Percentiles rank a stretch among this genome's conserved stretches.
Conservation (phyloP, 1,140 invertebrate species). For the Carposina sasakii region DNA sequence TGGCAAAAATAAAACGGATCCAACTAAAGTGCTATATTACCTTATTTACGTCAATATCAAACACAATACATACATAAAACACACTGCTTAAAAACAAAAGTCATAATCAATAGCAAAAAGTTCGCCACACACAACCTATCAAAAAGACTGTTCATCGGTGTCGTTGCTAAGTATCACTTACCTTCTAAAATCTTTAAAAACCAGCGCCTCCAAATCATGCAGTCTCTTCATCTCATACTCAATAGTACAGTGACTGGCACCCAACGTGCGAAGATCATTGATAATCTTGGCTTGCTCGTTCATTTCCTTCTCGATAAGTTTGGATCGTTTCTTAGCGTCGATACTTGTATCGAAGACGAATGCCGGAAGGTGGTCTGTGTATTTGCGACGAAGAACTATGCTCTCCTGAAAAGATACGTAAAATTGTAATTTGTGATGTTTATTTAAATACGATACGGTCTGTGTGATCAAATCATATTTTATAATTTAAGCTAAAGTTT, state of each 20-base stretch:
- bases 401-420: conserved; percentile 77
- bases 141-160: too few relatives aligned
- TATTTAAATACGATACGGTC: too few relatives aligned
- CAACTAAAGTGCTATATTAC: too few relatives aligned
- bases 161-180: conserved; percentile 12
- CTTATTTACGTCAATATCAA: too few relatives aligned
- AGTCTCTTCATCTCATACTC: conserved; percentile 92
- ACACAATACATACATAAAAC: too few relatives aligned
- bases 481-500: too few relatives aligned
- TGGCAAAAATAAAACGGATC: too few relatives aligned
- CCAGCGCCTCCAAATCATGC: conserved; percentile 92
- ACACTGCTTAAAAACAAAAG: too few relatives aligned
- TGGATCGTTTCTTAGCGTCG: conserved; percentile 90
- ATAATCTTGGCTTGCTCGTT: conserved; percentile 96
- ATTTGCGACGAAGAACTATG: conserved; percentile 77
- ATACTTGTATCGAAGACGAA: conserved; percentile 90
- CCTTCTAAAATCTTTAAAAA: conserved; percentile 89
- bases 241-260: conserved; percentile 92
- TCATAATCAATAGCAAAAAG: too few relatives aligned
- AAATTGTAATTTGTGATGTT: too few relatives aligned
- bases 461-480: too few relatives aligned
- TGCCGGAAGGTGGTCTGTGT: conserved; percentile 83
- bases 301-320: conserved; percentile 98
- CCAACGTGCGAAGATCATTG: conserved; percentile 90
- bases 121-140: too few relatives aligned